phyloP scores from a whole-genome alignment of 1,140 invertebrate genomes.

The Diuraphis noxia region DNA sequence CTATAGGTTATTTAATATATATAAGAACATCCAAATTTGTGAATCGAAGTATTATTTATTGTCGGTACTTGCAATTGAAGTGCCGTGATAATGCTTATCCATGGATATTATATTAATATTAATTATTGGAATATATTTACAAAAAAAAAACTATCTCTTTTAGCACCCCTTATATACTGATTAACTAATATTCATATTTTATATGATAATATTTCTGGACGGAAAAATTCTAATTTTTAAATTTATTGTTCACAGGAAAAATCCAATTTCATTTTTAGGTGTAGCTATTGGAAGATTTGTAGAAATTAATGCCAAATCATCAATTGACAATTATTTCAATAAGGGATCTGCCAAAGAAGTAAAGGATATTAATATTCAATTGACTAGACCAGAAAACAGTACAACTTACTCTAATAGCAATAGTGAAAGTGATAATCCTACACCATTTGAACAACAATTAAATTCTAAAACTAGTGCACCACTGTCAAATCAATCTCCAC shows the following conservation, averaged over 20 bases:
- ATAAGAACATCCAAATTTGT: too few relatives aligned
- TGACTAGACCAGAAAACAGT: not conserved
- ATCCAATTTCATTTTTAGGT: slow-evolving; percentile 61
- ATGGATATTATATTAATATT: too few relatives aligned
- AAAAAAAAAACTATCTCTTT: not conserved
- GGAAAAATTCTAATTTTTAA: not conserved
- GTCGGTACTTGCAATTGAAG: too few relatives aligned
- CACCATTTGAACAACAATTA: not conserved
- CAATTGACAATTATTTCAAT: slow-evolving; percentile 39
- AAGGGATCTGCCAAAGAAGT: not conserved
- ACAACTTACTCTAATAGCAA: not conserved
- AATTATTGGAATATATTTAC: too few relatives aligned
- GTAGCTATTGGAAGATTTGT: slow-evolving; percentile 64
- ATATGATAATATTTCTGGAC: not conserved
- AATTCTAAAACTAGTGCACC: not conserved
- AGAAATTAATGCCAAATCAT: slow-evolving; percentile 5
- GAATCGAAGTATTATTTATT: too few relatives aligned
- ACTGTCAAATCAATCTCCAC: not conserved
- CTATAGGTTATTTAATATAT: too few relatives aligned
- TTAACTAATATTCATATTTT: not conserved
- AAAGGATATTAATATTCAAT: not conserved
- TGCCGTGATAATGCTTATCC: too few relatives aligned
- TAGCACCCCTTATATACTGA: not conserved
- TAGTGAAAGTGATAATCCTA: not conserved
- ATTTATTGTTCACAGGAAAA: slow-evolving; percentile 57